Evolutionary conservation across 1,140 invertebrate genomes (phyloP), one percentile per base, ranked within the genome.

Genomic region (Oncopodura yosiiana): DNA sequence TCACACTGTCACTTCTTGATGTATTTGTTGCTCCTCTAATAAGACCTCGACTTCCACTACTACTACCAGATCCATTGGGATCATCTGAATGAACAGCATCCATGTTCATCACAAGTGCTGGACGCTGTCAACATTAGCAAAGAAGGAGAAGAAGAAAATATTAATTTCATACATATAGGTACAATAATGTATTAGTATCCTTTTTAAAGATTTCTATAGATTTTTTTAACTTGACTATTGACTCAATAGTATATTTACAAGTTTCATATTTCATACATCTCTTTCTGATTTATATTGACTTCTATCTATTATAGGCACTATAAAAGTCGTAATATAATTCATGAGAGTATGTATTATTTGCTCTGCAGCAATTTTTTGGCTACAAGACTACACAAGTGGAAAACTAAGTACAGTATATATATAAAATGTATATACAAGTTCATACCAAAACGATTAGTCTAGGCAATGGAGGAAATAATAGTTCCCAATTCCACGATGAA

Each of bases 401-500:
- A 34, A 34, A 8, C 8, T 9, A 34, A 34, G 8, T n/a, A 34
- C 8, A 34, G 32, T 34, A 8, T 9, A 9, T 34, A 34, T 34
- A n/a, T 9, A 9, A 9, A n/a, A n/a, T n/a, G n/a, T n/a, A n/a
- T n/a, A n/a, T 49, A 21, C 6, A 34, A 41, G 36, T 30, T 51
- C 37, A 56, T 64, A 64, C 62, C 51, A 64, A 37, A 30, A 64
- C 58, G 26, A 64, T 64, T 11, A 64, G 58, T 30, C 62, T 39
- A 16, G 62, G 62, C 3, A 64, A 38, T 21, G 62, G 62, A n/a
- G 62, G 62, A 46, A 64, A 64, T 9, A 64, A 27, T 16, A 64
- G 55, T 43, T 64, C 62, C 62, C 62, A 64, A 30, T 64, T 64
- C 62, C 62, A 64, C 26, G 62, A 64, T 12, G 59, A 61, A 12